Base-by-base conservation (phyloP, 2,888 invertebrate species). In the Drosophila recens region DNA sequence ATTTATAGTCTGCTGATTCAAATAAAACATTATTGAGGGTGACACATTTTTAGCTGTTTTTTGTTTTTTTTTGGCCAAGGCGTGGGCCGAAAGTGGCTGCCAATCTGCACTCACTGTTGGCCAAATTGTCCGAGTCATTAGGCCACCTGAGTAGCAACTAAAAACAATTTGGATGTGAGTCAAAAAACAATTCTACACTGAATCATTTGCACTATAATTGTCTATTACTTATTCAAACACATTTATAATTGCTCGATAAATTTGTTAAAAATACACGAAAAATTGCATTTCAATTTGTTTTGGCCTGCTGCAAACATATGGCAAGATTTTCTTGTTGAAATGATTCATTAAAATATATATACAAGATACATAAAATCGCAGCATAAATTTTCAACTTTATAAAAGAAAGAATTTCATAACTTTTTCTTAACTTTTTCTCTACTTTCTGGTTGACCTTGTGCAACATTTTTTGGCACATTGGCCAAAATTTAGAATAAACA, bases 261-360 rank as follows among this genome's bases (percentile, higher is more conserved):
- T 71, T 70, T 72, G 62, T 52, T 63, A 34, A 59, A 53, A 64
- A 48, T 52, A 51, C 54, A 62, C 42, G 8, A 23, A n/a, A 51
- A 58, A 48, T 15, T 15, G 15, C 20, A 52, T 15, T 43, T 54
- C 11, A 45, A 49, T 59, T 59, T 30, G 52, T 27, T 57, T 34
- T 45, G 45, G 34, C 45, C 34, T 15, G 27, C 30, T 51, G 49
- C 61, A 58, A 58, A 59, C 64, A 71, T 66, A 53, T 68, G 57
- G 62, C 61, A 11, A 46, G 45, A 58, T 57, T 38, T 45, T 56
- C 27, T 30, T 23, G 2, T 42, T 59, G 58, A 68, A 86, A 85
- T 86, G 90, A 89, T 56, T 89, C 86, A 88, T 76, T 52, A 80
- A 80, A 73, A 71, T 68, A 54, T 8, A 30, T 34, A 33, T 20